These are phyloP conservation scores for Diogma glabrata DNA, from an alignment of 2,888 invertebrate genomes.

Conservation along the genomic window DNA sequence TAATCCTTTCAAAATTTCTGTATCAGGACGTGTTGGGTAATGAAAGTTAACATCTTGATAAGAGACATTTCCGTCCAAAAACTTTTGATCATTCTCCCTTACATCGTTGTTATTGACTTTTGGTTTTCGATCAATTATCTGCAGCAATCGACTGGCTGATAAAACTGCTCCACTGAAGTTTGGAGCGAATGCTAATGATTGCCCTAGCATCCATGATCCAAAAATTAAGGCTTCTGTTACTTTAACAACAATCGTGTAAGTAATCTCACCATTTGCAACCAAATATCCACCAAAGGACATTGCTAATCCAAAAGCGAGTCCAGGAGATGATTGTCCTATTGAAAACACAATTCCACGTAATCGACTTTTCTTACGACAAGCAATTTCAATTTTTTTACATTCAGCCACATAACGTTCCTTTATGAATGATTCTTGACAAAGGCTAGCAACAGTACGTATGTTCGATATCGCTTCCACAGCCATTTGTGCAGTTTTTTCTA, in stretches of 20 bases:
- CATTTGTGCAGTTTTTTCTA: slow-evolving; percentile 55
- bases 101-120: too few relatives aligned
- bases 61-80: slow-evolving; percentile 43
- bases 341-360: slow-evolving; percentile 58
- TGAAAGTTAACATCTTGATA: slow-evolving; percentile 61
- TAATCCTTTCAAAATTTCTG: slow-evolving; percentile 59
- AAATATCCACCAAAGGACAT: slow-evolving; percentile 62
- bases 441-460: slow-evolving; percentile 56
- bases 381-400: slow-evolving; percentile 39
- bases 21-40: slow-evolving; percentile 70
- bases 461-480: slow-evolving; percentile 64
- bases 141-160: slow-evolving; percentile 57
- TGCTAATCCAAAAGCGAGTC: slow-evolving; percentile 59
- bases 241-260: slow-evolving; percentile 58
- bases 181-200: slow-evolving; percentile 64
- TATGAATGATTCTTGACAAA: slow-evolving; percentile 48
- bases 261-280: slow-evolving; percentile 48
- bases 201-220: slow-evolving; percentile 70
- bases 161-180: slow-evolving; percentile 63
- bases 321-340: slow-evolving; percentile 57
- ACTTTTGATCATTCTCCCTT: slow-evolving; percentile 40
- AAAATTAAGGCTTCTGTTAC: slow-evolving; percentile 67
- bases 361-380: slow-evolving; percentile 43
- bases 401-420: slow-evolving; percentile 46
- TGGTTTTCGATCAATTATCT: slow-evolving; percentile 48